Base-by-base conservation (phyloP, 2,888 invertebrate species). In the Orthonychiurus folsomi region DNA sequence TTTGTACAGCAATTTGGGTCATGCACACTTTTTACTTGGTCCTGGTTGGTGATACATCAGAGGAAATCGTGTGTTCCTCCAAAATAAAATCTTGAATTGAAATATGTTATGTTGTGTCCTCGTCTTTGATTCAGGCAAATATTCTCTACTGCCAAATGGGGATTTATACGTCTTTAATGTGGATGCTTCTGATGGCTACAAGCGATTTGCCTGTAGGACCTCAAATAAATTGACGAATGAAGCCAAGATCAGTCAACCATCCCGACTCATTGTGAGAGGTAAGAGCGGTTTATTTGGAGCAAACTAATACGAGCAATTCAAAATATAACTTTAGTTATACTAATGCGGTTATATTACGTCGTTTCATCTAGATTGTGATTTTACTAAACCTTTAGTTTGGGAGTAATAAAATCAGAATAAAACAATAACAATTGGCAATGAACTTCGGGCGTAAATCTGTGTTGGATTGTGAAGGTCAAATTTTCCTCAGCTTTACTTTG, bases 111-210 rank as follows among this genome's bases (percentile, higher is more conserved):
- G 52, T 52, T 21, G 21, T 21, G 5, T 52, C 59, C 63, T n/a
- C n/a, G n/a, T 25, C 47, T 57, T 50, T 9, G n/a, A 48, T 48
- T 9, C 65, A 71, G 71, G 71, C 47, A 88, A 88, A 76, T 88
- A 88, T 78, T 85, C 86, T 71, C 84, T 89, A 59, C 79, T 91
- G 66, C 84, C 86, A 71, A 88, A 87, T 75, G 92, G 92, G 20
- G 89, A 90, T 72, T 80, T 93, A 69, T 89, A 89, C 80, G 86
- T 92, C 76, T 86, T 86, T 76, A 84, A 86, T 73, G 88, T 88
- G 66, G 85, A 85, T 63, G 83, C 86, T 60, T 82, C 84, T 69
- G 91, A 92, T 79, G 86, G 86, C 63, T 86, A 86, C 79, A 86
- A 85, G 75, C 84, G 84, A 71, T 92, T 89, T 79, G 85, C 86